Percentiles rank a stretch among this genome's conserved stretches.
Conservation (phyloP, 2,888 invertebrate genomes). For the Hirtodrosophila alboralis region DNA sequence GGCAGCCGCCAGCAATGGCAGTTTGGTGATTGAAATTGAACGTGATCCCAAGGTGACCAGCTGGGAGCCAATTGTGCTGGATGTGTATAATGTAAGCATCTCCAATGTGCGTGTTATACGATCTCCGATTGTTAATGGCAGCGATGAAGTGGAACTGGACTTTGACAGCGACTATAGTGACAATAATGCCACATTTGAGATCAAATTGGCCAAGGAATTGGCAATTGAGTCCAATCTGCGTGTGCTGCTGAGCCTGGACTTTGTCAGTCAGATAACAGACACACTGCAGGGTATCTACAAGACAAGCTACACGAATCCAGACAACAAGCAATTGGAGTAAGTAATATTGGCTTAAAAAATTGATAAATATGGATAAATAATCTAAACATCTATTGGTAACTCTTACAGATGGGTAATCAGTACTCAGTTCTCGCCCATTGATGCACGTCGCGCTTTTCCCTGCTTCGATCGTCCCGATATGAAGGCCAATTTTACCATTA, state of each 20-base stretch:
- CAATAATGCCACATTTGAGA: slow-evolving; percentile 80
- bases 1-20: slow-evolving; percentile 81
- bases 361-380: accelerated
- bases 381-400: neutral
- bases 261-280: slow-evolving; percentile 85
- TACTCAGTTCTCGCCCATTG: slow-evolving; percentile 92
- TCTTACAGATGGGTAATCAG: slow-evolving; percentile 88
- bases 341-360: slow-evolving; percentile 48
- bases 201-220: slow-evolving; percentile 69
- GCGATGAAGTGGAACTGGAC: slow-evolving; percentile 76
- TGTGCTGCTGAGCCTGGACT: slow-evolving; percentile 85
- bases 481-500: slow-evolving; percentile 90
- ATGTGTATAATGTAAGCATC: slow-evolving; percentile 83
- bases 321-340: slow-evolving; percentile 83
- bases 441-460: slow-evolving; percentile 92
- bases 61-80: slow-evolving; percentile 83
- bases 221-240: slow-evolving; percentile 58
- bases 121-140: slow-evolving; percentile 45
- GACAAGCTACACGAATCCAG: slow-evolving; percentile 84
- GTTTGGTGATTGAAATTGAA: slow-evolving; percentile 78
- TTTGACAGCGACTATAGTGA: slow-evolving; percentile 82
- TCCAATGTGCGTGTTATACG: slow-evolving; percentile 79
- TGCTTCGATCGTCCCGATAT: slow-evolving; percentile 94
- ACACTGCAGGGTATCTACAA: slow-evolving; percentile 86
- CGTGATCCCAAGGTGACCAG: slow-evolving; percentile 76